Percentiles rank a stretch among this genome's conserved stretches.
phyloP scores from a whole-genome alignment of 2,797 vertebrate species.

The Luscinia luscinia region DNA sequence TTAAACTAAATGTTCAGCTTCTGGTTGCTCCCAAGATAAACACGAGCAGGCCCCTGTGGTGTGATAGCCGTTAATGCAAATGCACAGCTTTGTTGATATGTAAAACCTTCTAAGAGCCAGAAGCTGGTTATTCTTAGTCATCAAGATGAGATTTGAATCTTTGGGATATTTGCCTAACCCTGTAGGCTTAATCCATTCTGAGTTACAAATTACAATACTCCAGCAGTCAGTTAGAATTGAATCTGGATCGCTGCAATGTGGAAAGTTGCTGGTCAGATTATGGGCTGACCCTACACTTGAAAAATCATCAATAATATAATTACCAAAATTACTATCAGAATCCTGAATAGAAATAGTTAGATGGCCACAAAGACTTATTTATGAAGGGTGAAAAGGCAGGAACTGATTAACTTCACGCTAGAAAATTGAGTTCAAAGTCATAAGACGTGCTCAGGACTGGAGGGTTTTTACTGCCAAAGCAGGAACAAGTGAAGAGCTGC shows the following conservation, averaged over 20 bases:
- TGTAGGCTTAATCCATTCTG: conserved; percentile 55
- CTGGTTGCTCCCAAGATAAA: conserved; percentile 70
- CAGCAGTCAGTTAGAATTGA: not conserved
- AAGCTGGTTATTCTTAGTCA: conserved; percentile 69
- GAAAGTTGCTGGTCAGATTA: not conserved
- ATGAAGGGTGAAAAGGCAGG: conserved; percentile 32
- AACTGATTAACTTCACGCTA: conserved; percentile 31
- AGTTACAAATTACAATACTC: conserved; percentile 39
- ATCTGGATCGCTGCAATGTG: not conserved
- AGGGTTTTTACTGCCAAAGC: conserved; percentile 43
- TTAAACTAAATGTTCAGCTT: conserved; percentile 67
- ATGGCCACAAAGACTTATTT: not conserved
- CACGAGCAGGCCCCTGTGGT: conserved; percentile 58
- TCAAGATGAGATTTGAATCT: conserved; percentile 68
- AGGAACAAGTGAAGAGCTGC: conserved; percentile 28
- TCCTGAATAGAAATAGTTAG: not conserved
- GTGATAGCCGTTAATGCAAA: conserved; percentile 68
- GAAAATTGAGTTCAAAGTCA: conserved; percentile 59
- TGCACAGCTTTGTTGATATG: conserved; percentile 68
- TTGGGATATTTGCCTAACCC: conserved; percentile 67
- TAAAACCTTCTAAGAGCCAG: conserved; percentile 65
- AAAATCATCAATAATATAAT: conserved; percentile 22
- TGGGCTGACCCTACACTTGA: not conserved
- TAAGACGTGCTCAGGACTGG: not conserved
- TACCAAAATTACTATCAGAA: conserved; percentile 13